Evolutionary conservation across 2,888 invertebrate species (phyloP), one percentile per base, ranked within the genome.

Genomic region (Octonoba sinensis): DNA sequence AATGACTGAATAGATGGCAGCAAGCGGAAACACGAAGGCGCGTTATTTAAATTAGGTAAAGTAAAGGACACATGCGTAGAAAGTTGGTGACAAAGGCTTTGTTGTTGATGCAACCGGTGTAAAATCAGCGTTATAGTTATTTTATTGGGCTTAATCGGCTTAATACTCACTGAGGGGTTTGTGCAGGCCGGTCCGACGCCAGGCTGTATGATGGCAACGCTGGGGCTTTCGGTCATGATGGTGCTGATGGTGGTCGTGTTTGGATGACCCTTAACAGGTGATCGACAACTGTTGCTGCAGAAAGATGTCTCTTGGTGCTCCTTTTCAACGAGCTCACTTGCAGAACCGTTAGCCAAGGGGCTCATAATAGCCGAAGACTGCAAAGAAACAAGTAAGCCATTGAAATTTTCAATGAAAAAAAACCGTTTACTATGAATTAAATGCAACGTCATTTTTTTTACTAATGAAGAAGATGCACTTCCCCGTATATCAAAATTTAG

Each of bases 181-280:
- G 44, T 59, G 18, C 72, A 18, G 36, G 36, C 36, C 15, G 62
- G 46, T 47, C 44, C 44, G 16, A 22, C 56, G 24, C 75, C 75
- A 3, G 82, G 82, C 51, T 82, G 82, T 16, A 82, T 71, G 71
- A 76, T 57, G 60, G 66, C 51, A 51, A 82, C 76, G 4, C 57
- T 36, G 70, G 82, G 60, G 44, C 57, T 46, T 54, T 69, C 47
- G 24, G 71, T 56, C 82, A 82, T 82, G 71, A 82, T 82, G 54
- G 82, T 82, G 47, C 76, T 76, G 51, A 82, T 82, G 57, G 36
- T 57, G 20, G 65, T 60, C 8, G 71, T 51, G 13, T 54, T 70
- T 60, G 49, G 2, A 57, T 51, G 60, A 11, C 47, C 56, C 27
- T 75, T 70, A 13, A 57, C 56, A 1, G 82, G 76, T 1, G 81